phyloP scores from a whole-genome alignment of 1,140 invertebrate genomes.

The Brachionus asplanchnoidis region DNA sequence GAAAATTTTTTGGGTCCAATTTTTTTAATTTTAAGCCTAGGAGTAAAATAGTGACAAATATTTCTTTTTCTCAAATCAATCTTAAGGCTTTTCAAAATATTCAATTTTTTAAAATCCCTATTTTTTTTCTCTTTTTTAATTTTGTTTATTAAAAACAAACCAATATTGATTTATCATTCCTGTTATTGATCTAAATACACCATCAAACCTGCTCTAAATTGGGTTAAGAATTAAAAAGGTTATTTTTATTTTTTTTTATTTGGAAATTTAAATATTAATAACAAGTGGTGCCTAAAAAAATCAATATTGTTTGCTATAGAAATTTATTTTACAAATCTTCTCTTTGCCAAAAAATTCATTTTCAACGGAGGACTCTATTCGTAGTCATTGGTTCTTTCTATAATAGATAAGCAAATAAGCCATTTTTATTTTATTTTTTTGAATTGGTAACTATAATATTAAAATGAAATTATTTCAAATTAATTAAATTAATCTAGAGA shows the following conservation, averaged over 20 bases:
- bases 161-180: not conserved
- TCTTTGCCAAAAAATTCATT: not conserved
- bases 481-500: constrained; percentile 29
- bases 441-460: constrained; percentile 11
- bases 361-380: not conserved
- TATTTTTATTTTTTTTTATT: not conserved
- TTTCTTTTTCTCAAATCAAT: not conserved
- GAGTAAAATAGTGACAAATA: not conserved
- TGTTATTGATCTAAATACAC: not conserved
- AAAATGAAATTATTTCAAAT: constrained; percentile 22
- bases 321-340: not conserved
- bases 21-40: not conserved
- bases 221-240: not conserved
- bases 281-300: not conserved
- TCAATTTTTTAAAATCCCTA: not conserved
- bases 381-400: not conserved
- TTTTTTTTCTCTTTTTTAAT: no score
- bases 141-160: not conserved
- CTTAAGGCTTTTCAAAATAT: not conserved
- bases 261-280: not conserved
- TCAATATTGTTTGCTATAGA: not conserved
- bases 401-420: not conserved
- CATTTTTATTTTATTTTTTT: constrained; percentile 22
- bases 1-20: not conserved
- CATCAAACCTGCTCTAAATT: not conserved